Evolutionary conservation across 2,888 invertebrate species (phyloP).

Genomic region (Suillia variegata): DNA sequence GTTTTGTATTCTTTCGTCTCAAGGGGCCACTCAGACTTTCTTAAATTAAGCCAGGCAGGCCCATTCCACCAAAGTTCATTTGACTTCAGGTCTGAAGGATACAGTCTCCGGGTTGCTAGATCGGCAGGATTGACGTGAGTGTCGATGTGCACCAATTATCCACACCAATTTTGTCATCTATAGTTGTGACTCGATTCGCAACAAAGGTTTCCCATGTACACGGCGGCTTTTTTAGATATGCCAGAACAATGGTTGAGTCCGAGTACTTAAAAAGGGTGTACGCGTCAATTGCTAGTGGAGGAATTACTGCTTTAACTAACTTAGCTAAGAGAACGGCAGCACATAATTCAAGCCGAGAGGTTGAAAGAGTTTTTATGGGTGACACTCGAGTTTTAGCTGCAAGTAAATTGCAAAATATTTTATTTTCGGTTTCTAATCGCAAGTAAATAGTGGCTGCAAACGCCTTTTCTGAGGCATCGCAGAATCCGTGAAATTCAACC

Average conservation of each 20-base stretch:
- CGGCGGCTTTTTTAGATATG: conserved; percentile 10
- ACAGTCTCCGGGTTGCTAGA: conserved; percentile 1
- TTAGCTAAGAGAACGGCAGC: conserved; percentile 11
- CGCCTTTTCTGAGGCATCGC: conserved; percentile 23
- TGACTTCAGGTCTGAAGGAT: background rate
- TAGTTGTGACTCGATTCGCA: background rate
- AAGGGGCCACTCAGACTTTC: background rate
- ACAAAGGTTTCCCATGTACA: background rate
- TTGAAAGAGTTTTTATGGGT: conserved; percentile 4
- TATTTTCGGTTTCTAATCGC: no score
- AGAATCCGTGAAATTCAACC: conserved; percentile 22
- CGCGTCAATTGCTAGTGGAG: background rate
- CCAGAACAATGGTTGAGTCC: conserved; percentile 13
- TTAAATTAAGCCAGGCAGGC: background rate
- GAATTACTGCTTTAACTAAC: background rate
- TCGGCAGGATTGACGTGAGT: conserved; percentile 3
- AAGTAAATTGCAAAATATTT: conserved; percentile 2
- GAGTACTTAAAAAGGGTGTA: conserved; percentile 8
- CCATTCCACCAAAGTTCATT: conserved; percentile 15
- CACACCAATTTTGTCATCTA: background rate
- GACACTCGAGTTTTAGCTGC: conserved; percentile 16
- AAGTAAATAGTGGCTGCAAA: conserved; percentile 9
- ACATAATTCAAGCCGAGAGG: conserved; percentile 16
- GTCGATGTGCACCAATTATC: background rate
- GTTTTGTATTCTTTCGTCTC: background rate